Evolutionary conservation across 2,113 vertebrate species (phyloP), one percentile per base, ranked within the genome.

Genomic region (Caranx ignobilis): DNA sequence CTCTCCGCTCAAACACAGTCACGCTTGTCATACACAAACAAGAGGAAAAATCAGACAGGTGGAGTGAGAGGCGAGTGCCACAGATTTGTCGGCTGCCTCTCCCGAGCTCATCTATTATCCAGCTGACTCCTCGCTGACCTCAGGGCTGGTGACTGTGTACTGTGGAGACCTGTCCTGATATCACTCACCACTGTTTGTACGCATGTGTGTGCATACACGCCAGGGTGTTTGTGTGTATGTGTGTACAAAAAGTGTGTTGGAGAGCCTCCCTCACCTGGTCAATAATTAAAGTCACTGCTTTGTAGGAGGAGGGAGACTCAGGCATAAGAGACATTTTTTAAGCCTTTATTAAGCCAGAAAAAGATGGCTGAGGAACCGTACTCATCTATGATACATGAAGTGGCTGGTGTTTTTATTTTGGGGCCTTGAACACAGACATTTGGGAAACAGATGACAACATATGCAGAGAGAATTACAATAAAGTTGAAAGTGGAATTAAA

Each of bases 41-140:
- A n/a, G 54, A 21, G 18, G 11, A 15, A 62, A 78, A 80, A 75
- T 67, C 56, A 77, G 62, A 68, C 31, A 60, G 55, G 48, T 72
- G 43, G 77, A 61, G 59, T 77, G 79, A 71, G 72, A 80, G 66
- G 60, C 32, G 64, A 87, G 76, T 52, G 50, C 66, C 37, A 5
- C 35, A 75, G 81, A 84, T 91, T 91, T 86, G 56, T 75, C 9
- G 39, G 66, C 77, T 67, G 83, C 71, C 62, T 84, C 77, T 77
- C 77, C 78, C 70, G 69, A 45, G 50, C 81, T 94, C 90, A 93
- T 94, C 88, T 72, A 91, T 94, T 92, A 93, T 94, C 90, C 75
- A 93, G 63, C 79, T 88, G 90, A 82, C 88, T 81, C 83, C 82
- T 71, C 47, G 18, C 47, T 87, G 91, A 94, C 93, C 92, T 78